phyloP scores from a whole-genome alignment of 2,888 invertebrate species.

The Agonopterix arenella region DNA sequence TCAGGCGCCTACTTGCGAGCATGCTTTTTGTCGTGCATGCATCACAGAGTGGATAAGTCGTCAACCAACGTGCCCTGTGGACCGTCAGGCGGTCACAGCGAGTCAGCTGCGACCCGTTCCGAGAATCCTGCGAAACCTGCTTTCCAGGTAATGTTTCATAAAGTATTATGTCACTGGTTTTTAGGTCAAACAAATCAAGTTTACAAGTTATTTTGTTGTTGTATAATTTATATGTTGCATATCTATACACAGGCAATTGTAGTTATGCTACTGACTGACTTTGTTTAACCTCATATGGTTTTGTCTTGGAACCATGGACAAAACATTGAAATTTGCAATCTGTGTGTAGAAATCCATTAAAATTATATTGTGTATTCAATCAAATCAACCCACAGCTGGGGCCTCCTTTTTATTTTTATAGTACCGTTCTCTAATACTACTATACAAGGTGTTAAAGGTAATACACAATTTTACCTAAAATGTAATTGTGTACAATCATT shows the following conservation, averaged over 20 bases:
- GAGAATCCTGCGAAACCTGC: slow-evolving; percentile 92
- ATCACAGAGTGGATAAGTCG: slow-evolving; percentile 97
- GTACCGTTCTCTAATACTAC: too few species aligned
- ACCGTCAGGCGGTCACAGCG: slow-evolving; percentile 93
- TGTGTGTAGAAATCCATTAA: too few species aligned
- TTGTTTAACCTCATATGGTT: too few species aligned
- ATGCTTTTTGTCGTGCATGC: slow-evolving; percentile 95
- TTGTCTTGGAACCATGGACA: too few species aligned
- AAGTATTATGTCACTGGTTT: slow-evolving; percentile 1
- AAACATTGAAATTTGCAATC: too few species aligned
- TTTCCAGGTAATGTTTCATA: slow-evolving; percentile 80
- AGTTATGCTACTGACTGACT: neutral
- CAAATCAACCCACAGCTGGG: too few species aligned
- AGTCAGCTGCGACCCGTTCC: slow-evolving; percentile 94
- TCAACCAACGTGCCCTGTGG: slow-evolving; percentile 96
- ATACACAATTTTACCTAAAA: too few species aligned
- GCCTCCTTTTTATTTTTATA: too few species aligned
- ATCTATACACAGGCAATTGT: neutral
- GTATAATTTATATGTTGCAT: neutral
- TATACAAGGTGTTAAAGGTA: too few species aligned
- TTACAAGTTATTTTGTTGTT: neutral
- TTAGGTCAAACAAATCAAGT: slow-evolving; percentile 5
- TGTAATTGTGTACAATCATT: neutral
- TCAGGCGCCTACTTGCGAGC: slow-evolving; percentile 96
- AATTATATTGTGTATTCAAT: too few species aligned